Conservation (phyloP, 2,113 vertebrate genomes). For the Corythornis madagascariensis region DNA sequence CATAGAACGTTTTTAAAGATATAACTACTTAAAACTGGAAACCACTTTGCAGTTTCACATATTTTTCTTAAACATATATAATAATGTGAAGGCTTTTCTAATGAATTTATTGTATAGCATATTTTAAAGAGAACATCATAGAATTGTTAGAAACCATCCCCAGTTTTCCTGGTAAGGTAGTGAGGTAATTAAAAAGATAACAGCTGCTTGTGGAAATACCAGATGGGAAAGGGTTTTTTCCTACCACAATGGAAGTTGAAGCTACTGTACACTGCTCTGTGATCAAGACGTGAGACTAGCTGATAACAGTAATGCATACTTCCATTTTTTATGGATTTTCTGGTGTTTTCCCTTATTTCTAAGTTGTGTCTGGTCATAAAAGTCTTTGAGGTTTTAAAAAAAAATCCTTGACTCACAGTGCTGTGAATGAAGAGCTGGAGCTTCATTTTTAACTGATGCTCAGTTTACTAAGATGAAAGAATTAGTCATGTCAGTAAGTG, state of each 20-base stretch:
- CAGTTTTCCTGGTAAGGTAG: background rate
- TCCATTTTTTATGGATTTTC: background rate
- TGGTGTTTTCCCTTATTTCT: background rate
- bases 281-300: background rate
- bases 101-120: constrained; percentile 35
- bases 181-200: constrained; percentile 2
- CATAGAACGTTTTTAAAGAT: constrained; percentile 33
- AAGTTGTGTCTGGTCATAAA: background rate
- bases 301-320: background rate
- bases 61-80: constrained; percentile 48
- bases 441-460: background rate
- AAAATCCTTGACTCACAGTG: background rate
- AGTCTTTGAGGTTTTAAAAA: background rate
- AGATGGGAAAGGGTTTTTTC: background rate
- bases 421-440: background rate
- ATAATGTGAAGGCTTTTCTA: constrained; percentile 55
- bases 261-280: background rate
- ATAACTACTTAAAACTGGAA: constrained; percentile 62
- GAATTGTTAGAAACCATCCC: constrained; percentile 43
- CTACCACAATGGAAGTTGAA: background rate
- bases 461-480: background rate
- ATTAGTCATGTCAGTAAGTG: background rate
- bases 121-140: constrained; percentile 44
- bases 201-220: background rate
- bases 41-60: constrained; percentile 46